Conservation (phyloP, 1,140 invertebrate genomes). For the Drosophila sp. region DNA sequence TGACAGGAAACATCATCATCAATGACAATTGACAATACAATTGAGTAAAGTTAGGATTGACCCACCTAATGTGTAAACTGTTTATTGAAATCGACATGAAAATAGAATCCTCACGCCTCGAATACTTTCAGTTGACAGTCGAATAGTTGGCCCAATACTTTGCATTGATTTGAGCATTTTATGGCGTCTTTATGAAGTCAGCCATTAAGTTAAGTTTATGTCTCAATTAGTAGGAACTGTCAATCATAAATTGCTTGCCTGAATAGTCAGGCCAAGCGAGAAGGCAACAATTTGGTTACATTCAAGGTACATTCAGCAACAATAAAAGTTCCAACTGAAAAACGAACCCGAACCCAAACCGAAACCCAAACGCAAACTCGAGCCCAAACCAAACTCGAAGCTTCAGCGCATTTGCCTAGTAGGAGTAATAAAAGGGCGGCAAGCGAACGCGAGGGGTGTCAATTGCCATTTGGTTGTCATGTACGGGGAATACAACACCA, state of each 20-base stretch:
- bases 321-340: conserved; percentile 46
- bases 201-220: conserved; percentile 72
- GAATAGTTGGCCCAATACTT: conserved; percentile 35
- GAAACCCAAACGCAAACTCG: conserved; percentile 16
- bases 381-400: neutral
- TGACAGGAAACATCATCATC: neutral
- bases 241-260: conserved; percentile 59
- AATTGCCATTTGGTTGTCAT: conserved; percentile 19
- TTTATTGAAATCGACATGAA: conserved; percentile 50
- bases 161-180: conserved; percentile 63
- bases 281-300: conserved; percentile 65
- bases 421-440: conserved; percentile 27
- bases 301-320: conserved; percentile 42
- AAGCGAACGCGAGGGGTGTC: conserved; percentile 16
- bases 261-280: conserved; percentile 38
- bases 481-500: neutral
- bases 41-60: neutral
- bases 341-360: conserved; percentile 27
- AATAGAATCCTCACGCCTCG: neutral
- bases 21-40: too few relatives aligned
- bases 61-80: conserved; percentile 11
- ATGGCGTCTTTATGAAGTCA: conserved; percentile 60
- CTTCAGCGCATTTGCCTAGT: conserved; percentile 22
- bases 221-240: conserved; percentile 72
- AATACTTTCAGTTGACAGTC: neutral